These are phyloP conservation scores for Acanthosepion pharaonis DNA, from an alignment of 2,888 invertebrate genomes.

Conservation along the genomic window DNA sequence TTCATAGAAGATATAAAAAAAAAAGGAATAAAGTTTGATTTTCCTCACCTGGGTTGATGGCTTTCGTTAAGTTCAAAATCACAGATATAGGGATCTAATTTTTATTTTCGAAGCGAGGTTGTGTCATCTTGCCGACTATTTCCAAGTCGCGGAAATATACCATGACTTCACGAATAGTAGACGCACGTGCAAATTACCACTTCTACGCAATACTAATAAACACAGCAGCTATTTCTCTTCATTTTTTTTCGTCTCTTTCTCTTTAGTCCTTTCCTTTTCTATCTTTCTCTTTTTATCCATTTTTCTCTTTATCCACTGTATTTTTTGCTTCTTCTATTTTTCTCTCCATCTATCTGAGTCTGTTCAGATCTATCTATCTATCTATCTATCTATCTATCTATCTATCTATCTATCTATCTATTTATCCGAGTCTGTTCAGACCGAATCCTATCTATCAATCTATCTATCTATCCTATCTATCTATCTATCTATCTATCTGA, in stretches of 20 bases:
- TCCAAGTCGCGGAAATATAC: neutral
- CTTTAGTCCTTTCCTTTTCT: no score
- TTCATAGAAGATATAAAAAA: neutral
- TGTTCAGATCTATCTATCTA: neutral
- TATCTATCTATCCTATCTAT: no score
- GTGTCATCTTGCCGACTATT: neutral
- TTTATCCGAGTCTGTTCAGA: no score
- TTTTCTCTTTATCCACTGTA: no score
- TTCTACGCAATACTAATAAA: neutral
- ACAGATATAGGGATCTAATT: neutral
- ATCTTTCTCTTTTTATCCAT: no score
- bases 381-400: neutral
- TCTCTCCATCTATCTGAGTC: no score
- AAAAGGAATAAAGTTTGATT: neutral
- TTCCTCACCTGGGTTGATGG: neutral
- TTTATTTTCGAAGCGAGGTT: neutral
- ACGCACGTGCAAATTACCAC: neutral
- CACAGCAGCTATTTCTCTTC: no score
- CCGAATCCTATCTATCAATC: no score
- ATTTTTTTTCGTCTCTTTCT: no score
- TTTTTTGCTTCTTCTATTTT: no score
- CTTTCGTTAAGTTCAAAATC: neutral
- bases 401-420: neutral
- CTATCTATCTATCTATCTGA: no score
- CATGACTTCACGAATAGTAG: neutral